These are phyloP conservation scores for Lamellibrachia luymesi DNA, from an alignment of 1,140 invertebrate genomes.

Conservation along the genomic window DNA sequence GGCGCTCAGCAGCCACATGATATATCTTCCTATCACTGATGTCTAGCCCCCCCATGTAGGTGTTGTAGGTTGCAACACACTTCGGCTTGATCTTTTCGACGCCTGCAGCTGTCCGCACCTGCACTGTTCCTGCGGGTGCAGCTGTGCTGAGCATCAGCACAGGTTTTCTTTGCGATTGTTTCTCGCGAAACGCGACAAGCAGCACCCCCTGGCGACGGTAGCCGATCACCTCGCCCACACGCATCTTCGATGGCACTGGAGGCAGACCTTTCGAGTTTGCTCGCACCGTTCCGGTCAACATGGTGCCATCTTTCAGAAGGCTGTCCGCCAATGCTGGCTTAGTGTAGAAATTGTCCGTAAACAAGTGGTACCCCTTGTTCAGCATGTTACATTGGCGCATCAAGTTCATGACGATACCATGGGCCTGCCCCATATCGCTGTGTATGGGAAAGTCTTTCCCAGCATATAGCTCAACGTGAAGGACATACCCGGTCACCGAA, in stretches of 20 bases:
- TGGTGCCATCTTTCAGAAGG: not conserved
- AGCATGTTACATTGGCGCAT: not conserved
- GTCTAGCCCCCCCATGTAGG: not conserved
- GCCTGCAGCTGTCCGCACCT: not conserved
- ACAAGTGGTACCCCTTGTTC: slow-evolving; percentile 7
- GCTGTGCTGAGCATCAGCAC: not conserved
- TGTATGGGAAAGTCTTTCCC: not conserved
- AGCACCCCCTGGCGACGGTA: not conserved
- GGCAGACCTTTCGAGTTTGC: not conserved
- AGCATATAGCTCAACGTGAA: not conserved
- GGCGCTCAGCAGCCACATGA: not conserved
- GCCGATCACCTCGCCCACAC: not conserved
- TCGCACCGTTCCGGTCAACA: not conserved
- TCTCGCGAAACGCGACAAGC: not conserved
- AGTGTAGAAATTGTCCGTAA: slow-evolving; percentile 7
- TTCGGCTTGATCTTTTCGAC: not conserved
- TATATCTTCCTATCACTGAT: not conserved
- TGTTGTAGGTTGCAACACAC: not conserved
- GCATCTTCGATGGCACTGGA: not conserved
- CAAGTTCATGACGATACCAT: not conserved
- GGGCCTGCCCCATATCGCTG: slow-evolving; percentile 4
- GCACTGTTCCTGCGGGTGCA: not conserved
- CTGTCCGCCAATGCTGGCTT: not conserved
- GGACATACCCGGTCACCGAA: slow-evolving; percentile 21
- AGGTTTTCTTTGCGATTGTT: not conserved